phyloP scores from a whole-genome alignment of 2,113 vertebrate genomes.

The Excalfactoria chinensis region DNA sequence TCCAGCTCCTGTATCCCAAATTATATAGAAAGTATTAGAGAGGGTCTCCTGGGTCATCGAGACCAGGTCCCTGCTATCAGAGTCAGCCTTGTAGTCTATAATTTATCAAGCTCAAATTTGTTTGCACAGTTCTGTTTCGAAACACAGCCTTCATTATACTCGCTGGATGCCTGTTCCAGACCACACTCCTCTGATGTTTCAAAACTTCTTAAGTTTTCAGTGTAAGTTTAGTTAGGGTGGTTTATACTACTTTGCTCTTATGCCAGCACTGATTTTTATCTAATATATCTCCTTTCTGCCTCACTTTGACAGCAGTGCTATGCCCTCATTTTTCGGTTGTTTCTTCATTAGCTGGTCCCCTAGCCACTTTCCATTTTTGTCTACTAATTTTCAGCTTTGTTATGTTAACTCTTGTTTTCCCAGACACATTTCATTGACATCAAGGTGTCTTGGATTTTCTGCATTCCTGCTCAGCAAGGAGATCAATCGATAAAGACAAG shows the following conservation, averaged over 20 bases:
- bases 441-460: neutral
- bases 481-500: neutral
- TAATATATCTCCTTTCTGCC: neutral
- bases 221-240: neutral
- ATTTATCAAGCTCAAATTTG: neutral
- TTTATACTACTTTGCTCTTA: neutral
- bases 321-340: neutral
- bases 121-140: neutral
- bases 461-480: neutral
- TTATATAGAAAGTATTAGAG: neutral
- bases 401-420: neutral
- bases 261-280: neutral
- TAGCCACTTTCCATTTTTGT: neutral
- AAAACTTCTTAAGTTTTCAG: neutral
- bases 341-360: neutral
- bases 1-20: neutral
- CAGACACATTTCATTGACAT: neutral
- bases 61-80: neutral
- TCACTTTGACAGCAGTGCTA: neutral
- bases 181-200: neutral
- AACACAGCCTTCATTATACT: neutral
- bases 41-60: neutral
- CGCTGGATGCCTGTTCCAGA: neutral
- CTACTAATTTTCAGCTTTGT: neutral
- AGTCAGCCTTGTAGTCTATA: neutral